Evolutionary conservation across 2,888 invertebrate species (phyloP).

Genomic region (Silvanus unidentatus): DNA sequence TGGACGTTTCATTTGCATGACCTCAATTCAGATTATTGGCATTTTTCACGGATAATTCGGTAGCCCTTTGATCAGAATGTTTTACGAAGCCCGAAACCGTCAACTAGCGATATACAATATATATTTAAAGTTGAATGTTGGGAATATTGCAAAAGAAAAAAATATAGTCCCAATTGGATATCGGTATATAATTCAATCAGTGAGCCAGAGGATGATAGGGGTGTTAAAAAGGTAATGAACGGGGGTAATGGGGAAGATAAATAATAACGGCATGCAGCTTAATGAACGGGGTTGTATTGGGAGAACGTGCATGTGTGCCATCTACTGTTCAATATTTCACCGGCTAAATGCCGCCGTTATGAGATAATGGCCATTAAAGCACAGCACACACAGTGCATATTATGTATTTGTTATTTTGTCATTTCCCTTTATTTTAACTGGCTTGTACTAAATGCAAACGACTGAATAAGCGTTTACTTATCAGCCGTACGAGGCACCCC

Average conservation of each 20-base stretch:
- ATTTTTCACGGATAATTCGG: too few relatives aligned
- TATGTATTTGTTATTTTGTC: conserved; percentile 39
- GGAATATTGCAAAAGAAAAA: too few relatives aligned
- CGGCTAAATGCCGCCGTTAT: conserved; percentile 40
- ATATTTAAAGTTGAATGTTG: conserved; percentile 1
- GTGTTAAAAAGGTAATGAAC: conserved; percentile 37
- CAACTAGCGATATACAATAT: too few relatives aligned
- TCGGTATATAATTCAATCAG: conserved; percentile 26
- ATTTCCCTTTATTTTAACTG: conserved; percentile 27
- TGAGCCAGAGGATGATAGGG: conserved; percentile 22
- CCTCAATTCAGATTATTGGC: too few relatives aligned
- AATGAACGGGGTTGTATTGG: conserved; percentile 36
- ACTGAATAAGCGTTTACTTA: conserved; percentile 21
- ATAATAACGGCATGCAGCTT: conserved; percentile 38
- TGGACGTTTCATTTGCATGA: too few relatives aligned
- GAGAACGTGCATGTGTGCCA: conserved; percentile 35
- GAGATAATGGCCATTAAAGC: conserved; percentile 44
- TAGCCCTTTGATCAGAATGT: too few relatives aligned
- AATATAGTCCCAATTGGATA: conserved; percentile 2
- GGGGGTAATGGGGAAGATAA: conserved; percentile 35
- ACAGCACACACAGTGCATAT: conserved; percentile 36
- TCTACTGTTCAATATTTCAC: conserved; percentile 42
- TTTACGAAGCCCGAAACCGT: too few relatives aligned
- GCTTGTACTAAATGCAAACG: conserved; percentile 21
- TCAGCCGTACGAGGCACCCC: background rate